Percentiles rank a stretch among this genome's conserved stretches.
phyloP scores from a whole-genome alignment of 2,113 vertebrate species.

The Smithornis capensis region DNA sequence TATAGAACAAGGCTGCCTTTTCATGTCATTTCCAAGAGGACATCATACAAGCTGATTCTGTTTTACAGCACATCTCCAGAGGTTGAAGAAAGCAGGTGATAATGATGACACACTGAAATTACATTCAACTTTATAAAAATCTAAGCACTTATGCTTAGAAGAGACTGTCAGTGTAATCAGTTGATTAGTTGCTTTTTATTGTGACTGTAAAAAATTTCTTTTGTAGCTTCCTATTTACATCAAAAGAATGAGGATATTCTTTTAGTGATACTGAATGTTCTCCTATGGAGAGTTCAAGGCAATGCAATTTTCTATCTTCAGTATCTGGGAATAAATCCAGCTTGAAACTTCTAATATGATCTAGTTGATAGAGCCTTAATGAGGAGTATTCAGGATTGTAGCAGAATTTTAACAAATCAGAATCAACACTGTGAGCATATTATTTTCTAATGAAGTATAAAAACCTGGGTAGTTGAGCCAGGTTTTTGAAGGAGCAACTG shows the following conservation, averaged over 20 bases:
- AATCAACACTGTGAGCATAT: not conserved
- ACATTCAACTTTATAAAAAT: not conserved
- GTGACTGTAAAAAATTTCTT: not conserved
- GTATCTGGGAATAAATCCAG: not conserved
- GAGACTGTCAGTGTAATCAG: not conserved
- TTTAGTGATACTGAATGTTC: not conserved
- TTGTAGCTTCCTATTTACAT: not conserved
- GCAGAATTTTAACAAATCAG: not conserved
- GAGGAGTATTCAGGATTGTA: not conserved
- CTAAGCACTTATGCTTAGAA: not conserved
- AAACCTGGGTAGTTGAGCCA: not conserved
- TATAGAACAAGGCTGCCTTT: conserved; percentile 54
- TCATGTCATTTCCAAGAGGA: conserved; percentile 48
- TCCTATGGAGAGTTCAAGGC: not conserved
- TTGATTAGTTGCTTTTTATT: not conserved
- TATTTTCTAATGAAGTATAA: not conserved
- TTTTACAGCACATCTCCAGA: not conserved
- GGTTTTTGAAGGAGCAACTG: not conserved
- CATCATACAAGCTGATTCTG: not conserved
- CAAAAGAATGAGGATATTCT: not conserved
- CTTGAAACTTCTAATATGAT: not conserved
- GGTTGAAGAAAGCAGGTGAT: not conserved
- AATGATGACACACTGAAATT: not conserved
- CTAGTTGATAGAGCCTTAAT: not conserved
- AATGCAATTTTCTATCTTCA: not conserved